A percentile compares a stretch with the other conserved stretches of the same genome.
phyloP scores from a whole-genome alignment of 2,888 invertebrate genomes.

The Ephialtes manifestator region DNA sequence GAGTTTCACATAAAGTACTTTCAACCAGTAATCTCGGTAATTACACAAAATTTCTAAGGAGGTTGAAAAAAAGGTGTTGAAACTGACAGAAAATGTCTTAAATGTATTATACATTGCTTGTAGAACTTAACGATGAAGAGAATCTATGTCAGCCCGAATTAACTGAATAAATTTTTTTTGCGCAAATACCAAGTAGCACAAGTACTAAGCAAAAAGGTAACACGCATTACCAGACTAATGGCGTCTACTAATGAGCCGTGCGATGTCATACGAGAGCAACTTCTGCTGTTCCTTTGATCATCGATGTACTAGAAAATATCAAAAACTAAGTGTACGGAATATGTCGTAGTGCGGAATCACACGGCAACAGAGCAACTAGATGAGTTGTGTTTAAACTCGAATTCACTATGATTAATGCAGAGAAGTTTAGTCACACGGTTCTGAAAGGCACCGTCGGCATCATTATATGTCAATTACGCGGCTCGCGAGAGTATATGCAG shows the following conservation, averaged over 20 bases:
- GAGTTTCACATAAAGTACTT: too few relatives aligned
- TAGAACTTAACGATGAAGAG: too few relatives aligned
- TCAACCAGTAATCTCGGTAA: too few relatives aligned
- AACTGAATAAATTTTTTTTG: background rate
- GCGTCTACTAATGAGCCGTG: constrained; percentile 30
- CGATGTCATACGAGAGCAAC: background rate
- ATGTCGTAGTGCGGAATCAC: background rate
- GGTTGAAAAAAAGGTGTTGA: too few relatives aligned
- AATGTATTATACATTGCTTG: background rate
- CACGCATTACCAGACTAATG: background rate
- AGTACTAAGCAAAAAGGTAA: background rate
- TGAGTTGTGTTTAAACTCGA: constrained; percentile 20
- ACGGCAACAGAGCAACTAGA: background rate
- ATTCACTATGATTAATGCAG: constrained; percentile 13
- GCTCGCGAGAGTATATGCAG: background rate
- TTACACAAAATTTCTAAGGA: too few relatives aligned
- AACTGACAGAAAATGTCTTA: background rate
- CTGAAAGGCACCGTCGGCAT: constrained; percentile 5
- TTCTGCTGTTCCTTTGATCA: background rate
- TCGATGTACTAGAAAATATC: background rate
- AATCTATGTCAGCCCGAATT: too few relatives aligned
- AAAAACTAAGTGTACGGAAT: background rate
- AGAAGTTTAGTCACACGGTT: background rate
- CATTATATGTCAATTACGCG: constrained; percentile 37
- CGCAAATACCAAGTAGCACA: background rate